Percentiles rank a stretch among this genome's conserved stretches.
Conservation (phyloP, 2,797 vertebrate species). For the Sternarchorhynchus goeldii region DNA sequence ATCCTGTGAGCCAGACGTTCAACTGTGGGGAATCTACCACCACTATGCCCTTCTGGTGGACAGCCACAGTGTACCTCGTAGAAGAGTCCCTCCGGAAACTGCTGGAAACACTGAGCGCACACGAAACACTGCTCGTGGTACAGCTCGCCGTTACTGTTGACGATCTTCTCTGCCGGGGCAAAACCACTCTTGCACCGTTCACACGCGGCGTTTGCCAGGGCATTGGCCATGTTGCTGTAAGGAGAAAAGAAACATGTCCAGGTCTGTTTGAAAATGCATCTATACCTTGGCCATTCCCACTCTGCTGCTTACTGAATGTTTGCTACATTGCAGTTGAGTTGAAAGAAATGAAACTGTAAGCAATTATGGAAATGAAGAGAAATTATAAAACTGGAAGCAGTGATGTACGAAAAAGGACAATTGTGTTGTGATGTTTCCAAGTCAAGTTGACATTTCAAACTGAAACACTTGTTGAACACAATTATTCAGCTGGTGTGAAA, state of each 20-base stretch:
- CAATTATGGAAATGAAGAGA: too few relatives aligned
- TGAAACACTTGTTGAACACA: too few relatives aligned
- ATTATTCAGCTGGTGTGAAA: too few relatives aligned
- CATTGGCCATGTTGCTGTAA: conserved; percentile 92
- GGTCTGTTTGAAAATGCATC: not conserved
- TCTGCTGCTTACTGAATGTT: not conserved
- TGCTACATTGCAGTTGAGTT: too few relatives aligned
- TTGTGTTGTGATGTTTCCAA: too few relatives aligned
- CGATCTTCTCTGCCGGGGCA: conserved; percentile 90
- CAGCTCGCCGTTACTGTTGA: conserved; percentile 88
- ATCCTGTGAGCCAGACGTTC: not conserved
- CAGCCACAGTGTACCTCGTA: conserved; percentile 75
- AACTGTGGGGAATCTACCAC: not conserved
- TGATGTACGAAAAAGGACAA: too few relatives aligned
- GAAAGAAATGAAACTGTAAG: too few relatives aligned
- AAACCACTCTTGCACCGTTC: conserved; percentile 86
- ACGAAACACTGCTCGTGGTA: conserved; percentile 88
- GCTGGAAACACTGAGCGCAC: conserved; percentile 88
- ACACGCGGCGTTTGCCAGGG: conserved; percentile 90
- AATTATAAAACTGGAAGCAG: too few relatives aligned
- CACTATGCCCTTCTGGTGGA: not conserved
- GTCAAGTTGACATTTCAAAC: too few relatives aligned
- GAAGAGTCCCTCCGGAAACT: conserved; percentile 88
- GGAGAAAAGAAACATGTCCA: conserved; percentile 28
- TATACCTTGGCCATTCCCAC: not conserved